Evolutionary conservation across 2,113 vertebrate species (phyloP).

Genomic region (Larimichthys crocea): DNA sequence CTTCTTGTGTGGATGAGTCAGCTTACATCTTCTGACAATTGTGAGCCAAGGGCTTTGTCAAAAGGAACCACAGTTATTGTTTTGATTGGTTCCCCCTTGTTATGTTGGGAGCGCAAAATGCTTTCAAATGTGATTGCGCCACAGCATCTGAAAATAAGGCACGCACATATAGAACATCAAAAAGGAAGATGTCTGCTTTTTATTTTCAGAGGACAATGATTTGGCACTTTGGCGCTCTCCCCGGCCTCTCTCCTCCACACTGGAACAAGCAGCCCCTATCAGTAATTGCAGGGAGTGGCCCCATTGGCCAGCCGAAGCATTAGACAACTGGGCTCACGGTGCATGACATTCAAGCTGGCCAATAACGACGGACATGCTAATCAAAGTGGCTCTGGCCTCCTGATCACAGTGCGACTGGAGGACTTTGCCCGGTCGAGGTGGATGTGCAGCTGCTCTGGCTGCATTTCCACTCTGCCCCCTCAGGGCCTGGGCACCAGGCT

Average conservation of each 20-base stretch:
- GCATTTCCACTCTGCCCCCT: conserved; percentile 49
- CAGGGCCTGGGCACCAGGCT: conserved; percentile 63
- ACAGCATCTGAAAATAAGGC: conserved; percentile 75
- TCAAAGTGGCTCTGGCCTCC: conserved; percentile 73
- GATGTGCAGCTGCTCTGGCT: conserved; percentile 75
- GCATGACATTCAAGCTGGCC: conserved; percentile 76
- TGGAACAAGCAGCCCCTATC: conserved; percentile 68
- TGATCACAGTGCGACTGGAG: conserved; percentile 59
- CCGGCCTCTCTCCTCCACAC: conserved; percentile 47
- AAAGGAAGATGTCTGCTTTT: conserved; percentile 80
- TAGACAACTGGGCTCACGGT: conserved; percentile 72
- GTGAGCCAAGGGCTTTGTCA: conserved; percentile 82
- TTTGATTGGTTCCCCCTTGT: conserved; percentile 76
- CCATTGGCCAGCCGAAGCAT: conserved; percentile 62
- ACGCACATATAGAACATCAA: conserved; percentile 78
- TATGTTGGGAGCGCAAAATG: conserved; percentile 79
- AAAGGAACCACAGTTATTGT: conserved; percentile 82
- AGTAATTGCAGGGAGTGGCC: conserved; percentile 70
- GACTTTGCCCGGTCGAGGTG: conserved; percentile 53
- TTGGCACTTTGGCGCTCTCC: conserved; percentile 72
- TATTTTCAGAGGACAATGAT: conserved; percentile 79
- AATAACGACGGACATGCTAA: conserved; percentile 72
- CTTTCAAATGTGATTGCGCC: conserved; percentile 82
- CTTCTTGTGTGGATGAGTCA: conserved; percentile 85
- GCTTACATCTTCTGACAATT: conserved; percentile 80